phyloP scores from a whole-genome alignment of 2,888 invertebrate genomes.

The Zygogramma bicolorata region DNA sequence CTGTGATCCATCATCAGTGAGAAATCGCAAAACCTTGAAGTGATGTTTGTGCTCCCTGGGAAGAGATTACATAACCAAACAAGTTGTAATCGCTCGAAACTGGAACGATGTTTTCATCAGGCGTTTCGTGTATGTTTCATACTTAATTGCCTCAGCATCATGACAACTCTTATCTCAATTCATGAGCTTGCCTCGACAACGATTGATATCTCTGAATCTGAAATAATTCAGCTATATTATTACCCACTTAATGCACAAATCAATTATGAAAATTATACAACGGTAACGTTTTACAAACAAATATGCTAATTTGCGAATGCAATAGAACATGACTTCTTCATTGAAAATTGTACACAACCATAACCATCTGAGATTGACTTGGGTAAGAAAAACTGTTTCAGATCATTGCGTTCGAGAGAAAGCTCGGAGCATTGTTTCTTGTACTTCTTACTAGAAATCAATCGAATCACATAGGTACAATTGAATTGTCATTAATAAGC shows the following conservation, averaged over 20 bases:
- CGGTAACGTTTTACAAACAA: conserved; percentile 31
- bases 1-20: too few relatives aligned
- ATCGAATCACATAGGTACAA: conserved; percentile 35
- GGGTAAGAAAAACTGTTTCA: conserved; percentile 31
- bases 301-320: conserved; percentile 39
- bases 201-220: conserved; percentile 23
- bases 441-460: conserved; percentile 32
- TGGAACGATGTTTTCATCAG: conserved; percentile 3
- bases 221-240: conserved; percentile 14
- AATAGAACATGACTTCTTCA: conserved; percentile 34
- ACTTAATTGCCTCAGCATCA: background rate
- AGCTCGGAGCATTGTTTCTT: conserved; percentile 34
- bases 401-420: conserved; percentile 34
- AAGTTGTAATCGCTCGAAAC: background rate
- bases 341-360: conserved; percentile 28
- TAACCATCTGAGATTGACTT: conserved; percentile 11
- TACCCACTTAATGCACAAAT: conserved; percentile 36
- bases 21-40: too few relatives aligned
- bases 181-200: background rate
- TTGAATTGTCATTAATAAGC: conserved; percentile 38
- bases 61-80: background rate
- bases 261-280: conserved; percentile 42
- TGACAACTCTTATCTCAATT: conserved; percentile 6
- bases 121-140: background rate
- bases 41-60: too few relatives aligned